Percentiles rank a stretch among this genome's conserved stretches.
Conservation (phyloP, 1,140 invertebrate genomes). For the Sitophilus oryzae region DNA sequence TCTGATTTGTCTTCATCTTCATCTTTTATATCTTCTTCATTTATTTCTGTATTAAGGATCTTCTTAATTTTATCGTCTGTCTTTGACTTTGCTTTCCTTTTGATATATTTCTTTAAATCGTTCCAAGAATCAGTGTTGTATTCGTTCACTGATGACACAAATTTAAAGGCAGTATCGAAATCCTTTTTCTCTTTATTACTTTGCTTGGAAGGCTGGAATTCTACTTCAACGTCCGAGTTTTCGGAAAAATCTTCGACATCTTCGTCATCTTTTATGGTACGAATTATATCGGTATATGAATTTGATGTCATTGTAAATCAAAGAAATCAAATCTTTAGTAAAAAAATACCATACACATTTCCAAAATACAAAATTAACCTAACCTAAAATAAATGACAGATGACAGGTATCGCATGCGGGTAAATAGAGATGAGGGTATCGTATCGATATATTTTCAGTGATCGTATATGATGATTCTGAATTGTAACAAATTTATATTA, state of each 20-base stretch:
- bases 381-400: no score
- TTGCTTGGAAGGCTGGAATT: slow-evolving; percentile 75
- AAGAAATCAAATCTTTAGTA: no score
- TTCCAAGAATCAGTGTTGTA: slow-evolving; percentile 82
- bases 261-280: slow-evolving; percentile 73
- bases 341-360: no score
- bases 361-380: no score
- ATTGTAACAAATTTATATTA: no score
- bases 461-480: no score
- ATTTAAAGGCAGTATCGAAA: slow-evolving; percentile 70
- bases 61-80: slow-evolving; percentile 80
- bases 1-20: slow-evolving; percentile 40
- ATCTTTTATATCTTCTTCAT: slow-evolving; percentile 28
- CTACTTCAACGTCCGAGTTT: slow-evolving; percentile 74
- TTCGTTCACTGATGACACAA: slow-evolving; percentile 63
- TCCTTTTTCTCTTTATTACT: slow-evolving; percentile 64
- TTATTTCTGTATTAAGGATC: slow-evolving; percentile 45
- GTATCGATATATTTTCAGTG: no score
- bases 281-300: slow-evolving; percentile 58
- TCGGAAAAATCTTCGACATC: slow-evolving; percentile 72
- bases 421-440: no score
- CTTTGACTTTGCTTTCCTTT: slow-evolving; percentile 71
- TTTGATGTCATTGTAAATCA: no score
- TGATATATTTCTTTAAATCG: slow-evolving; percentile 76
- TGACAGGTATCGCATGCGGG: no score